phyloP scores from a whole-genome alignment of 2,888 invertebrate species.

The Pemphredon lugubris region DNA sequence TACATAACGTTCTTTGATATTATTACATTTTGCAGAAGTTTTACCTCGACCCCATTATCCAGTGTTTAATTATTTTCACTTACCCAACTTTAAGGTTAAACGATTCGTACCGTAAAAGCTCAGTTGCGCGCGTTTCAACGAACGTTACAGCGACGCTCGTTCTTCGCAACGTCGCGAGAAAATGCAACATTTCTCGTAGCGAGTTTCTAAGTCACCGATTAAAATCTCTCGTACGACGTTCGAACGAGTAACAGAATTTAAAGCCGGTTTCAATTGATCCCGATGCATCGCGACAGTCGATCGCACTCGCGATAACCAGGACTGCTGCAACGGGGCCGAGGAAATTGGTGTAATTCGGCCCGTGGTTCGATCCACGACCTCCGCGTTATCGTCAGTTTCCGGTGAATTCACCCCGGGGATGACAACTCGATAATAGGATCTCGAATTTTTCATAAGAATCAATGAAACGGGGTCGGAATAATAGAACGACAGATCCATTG shows the following conservation, averaged over 20 bases:
- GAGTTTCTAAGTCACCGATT: slow-evolving; percentile 41
- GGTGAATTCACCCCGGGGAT: slow-evolving; percentile 31
- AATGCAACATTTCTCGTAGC: slow-evolving; percentile 29
- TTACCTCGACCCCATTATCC: too few species aligned
- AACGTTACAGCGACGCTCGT: neutral
- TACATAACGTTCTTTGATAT: too few species aligned
- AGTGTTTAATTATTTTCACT: too few species aligned
- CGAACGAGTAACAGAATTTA: slow-evolving; percentile 45
- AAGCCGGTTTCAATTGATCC: slow-evolving; percentile 52
- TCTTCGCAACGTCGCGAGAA: slow-evolving; percentile 1
- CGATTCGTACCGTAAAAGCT: too few species aligned
- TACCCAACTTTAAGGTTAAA: too few species aligned
- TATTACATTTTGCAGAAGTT: too few species aligned
- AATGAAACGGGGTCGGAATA: neutral
- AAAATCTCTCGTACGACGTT: slow-evolving; percentile 28
- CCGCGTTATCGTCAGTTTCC: slow-evolving; percentile 55
- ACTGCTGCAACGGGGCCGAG: slow-evolving; percentile 47
- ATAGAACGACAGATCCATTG: neutral
- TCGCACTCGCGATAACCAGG: slow-evolving; percentile 49
- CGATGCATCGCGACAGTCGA: slow-evolving; percentile 53
- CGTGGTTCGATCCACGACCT: slow-evolving; percentile 46
- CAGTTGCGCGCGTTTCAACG: too few species aligned
- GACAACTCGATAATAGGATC: slow-evolving; percentile 42
- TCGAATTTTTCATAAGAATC: slow-evolving; percentile 27
- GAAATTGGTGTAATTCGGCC: slow-evolving; percentile 64